Evolutionary conservation across 2,113 vertebrate genomes (phyloP).

Genomic region (Daboia siamensis): DNA sequence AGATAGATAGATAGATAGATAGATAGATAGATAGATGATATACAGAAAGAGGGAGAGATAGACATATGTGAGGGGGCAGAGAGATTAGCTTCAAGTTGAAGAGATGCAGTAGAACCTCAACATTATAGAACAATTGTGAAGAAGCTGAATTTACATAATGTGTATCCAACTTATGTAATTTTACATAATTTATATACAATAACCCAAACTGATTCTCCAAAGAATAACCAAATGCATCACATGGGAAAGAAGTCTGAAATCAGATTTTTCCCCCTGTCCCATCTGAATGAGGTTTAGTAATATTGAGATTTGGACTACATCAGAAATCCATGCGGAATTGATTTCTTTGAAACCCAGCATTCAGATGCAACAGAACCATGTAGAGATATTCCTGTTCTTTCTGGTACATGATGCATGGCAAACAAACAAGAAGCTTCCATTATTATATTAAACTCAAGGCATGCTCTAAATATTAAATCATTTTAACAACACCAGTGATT

Average conservation of each 20-base stretch:
- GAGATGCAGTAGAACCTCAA: neutral
- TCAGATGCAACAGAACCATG: neutral
- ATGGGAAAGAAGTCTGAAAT: neutral
- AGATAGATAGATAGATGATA: too few relatives aligned
- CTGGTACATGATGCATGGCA: neutral
- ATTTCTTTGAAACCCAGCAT: neutral
- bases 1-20: too few relatives aligned
- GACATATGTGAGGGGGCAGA: too few relatives aligned
- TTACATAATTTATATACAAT: neutral
- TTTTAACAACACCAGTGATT: slow-evolving; percentile 11
- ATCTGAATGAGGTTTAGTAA: neutral
- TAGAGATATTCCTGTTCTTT: neutral
- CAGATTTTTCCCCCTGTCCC: neutral
- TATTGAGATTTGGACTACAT: neutral
- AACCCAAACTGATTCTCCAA: neutral
- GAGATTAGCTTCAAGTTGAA: neutral
- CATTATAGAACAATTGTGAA: neutral
- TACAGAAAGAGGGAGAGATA: too few relatives aligned
- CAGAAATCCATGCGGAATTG: neutral
- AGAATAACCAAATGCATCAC: neutral
- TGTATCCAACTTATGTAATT: neutral
- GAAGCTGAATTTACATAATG: neutral
- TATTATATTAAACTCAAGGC: slow-evolving; percentile 3
- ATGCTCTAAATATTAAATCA: neutral
- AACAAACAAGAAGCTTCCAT: neutral